A percentile compares a stretch with the other conserved stretches of the same genome.
Evolutionary conservation across 2,113 vertebrate genomes (phyloP).

Genomic region (Xenotilapia flavipinnis): DNA sequence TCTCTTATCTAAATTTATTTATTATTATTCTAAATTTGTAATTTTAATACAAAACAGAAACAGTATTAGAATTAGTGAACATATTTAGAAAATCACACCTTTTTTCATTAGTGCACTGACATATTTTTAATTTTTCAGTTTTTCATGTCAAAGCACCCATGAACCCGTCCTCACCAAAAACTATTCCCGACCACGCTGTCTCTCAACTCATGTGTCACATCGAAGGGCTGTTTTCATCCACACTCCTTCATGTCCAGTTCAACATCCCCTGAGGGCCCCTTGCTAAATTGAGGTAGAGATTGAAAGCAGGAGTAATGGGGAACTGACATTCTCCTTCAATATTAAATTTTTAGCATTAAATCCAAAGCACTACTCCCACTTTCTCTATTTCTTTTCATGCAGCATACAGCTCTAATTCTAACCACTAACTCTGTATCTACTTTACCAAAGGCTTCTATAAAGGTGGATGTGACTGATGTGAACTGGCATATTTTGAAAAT

Average conservation of each 20-base stretch:
- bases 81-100: neutral
- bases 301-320: slow-evolving; percentile 42
- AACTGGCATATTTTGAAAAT: neutral
- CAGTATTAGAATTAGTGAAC: neutral
- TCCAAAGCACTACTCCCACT: neutral
- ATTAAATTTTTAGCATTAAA: slow-evolving; percentile 60
- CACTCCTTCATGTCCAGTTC: slow-evolving; percentile 10
- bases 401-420: neutral
- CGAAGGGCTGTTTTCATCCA: slow-evolving; percentile 28
- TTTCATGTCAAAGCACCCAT: neutral
- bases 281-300: slow-evolving; percentile 27
- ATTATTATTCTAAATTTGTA: neutral
- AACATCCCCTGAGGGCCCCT: slow-evolving; percentile 15
- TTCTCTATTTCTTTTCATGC: neutral
- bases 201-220: slow-evolving; percentile 23
- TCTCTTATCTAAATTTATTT: neutral
- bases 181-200: neutral
- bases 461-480: neutral
- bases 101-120: neutral
- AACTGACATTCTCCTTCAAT: slow-evolving; percentile 43
- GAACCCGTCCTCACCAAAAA: neutral
- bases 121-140: neutral
- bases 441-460: neutral
- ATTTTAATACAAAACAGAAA: neutral
- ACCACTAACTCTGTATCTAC: neutral